phyloP scores from a whole-genome alignment of 1,140 invertebrate genomes.

The Caenorhabditis briggsae region DNA sequence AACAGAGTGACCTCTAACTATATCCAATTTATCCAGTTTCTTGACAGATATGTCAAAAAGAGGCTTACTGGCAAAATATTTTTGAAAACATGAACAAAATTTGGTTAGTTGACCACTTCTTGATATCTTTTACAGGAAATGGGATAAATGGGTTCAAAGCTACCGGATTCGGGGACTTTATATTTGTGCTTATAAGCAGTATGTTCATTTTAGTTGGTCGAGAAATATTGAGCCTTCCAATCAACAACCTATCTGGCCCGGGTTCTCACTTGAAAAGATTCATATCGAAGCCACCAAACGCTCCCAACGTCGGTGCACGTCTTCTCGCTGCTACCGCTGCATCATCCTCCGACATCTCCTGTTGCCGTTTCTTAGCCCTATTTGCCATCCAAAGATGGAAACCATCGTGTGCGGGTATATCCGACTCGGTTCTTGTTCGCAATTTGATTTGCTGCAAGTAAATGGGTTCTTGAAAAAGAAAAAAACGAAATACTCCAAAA shows the following conservation, averaged over 20 bases:
- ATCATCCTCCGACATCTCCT: background rate
- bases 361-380: background rate
- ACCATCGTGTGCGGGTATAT: slow-evolving; percentile 48
- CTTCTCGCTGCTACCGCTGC: background rate
- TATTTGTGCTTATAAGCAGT: too few relatives aligned
- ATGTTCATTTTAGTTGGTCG: too few relatives aligned
- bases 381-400: slow-evolving; percentile 46
- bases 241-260: background rate
- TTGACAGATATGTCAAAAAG: too few relatives aligned
- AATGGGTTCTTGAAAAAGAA: background rate
- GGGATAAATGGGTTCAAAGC: too few relatives aligned
- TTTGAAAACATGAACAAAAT: too few relatives aligned
- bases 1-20: too few relatives aligned
- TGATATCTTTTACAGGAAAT: too few relatives aligned
- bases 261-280: slow-evolving; percentile 33
- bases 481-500: background rate
- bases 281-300: slow-evolving; percentile 47
- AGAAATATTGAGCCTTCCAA: background rate
- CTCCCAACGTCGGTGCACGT: slow-evolving; percentile 34
- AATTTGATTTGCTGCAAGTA: slow-evolving; percentile 50
- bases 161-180: too few relatives aligned
- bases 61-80: too few relatives aligned
- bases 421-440: slow-evolving; percentile 51
- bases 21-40: too few relatives aligned
- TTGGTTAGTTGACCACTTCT: too few relatives aligned